Conservation (phyloP, 2,113 vertebrate genomes). For the Tragelaphus scriptus region DNA sequence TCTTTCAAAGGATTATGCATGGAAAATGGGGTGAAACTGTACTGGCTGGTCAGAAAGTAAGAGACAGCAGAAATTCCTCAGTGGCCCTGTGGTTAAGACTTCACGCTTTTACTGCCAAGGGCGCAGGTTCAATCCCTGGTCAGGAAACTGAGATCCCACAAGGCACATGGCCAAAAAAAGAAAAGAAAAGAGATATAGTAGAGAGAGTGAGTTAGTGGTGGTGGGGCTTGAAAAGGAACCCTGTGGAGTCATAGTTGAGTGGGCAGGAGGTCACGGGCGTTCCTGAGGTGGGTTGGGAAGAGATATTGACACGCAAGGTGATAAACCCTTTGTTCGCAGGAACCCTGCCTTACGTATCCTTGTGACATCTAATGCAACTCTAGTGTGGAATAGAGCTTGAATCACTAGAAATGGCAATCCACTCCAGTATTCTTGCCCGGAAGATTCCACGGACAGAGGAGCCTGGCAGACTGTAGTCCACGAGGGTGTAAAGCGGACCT, state of each 20-base stretch:
- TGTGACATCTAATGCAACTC: background rate
- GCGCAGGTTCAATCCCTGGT: accelerated
- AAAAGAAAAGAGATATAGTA: background rate
- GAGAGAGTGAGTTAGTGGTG: background rate
- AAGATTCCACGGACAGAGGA: background rate
- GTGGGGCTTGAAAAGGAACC: background rate
- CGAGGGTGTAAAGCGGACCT: background rate
- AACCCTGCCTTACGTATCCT: background rate
- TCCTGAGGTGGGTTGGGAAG: background rate
- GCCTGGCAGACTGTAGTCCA: background rate
- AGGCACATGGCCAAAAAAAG: background rate
- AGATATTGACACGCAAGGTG: background rate
- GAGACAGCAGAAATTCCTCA: background rate
- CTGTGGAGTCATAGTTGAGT: background rate
- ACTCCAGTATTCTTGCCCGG: background rate
- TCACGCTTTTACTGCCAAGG: background rate
- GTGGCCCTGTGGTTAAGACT: background rate
- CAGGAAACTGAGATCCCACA: background rate
- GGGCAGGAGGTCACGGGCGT: background rate
- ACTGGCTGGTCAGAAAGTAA: background rate
- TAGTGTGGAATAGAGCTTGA: background rate
- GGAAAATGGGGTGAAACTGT: background rate
- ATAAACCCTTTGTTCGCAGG: background rate
- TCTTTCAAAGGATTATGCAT: background rate
- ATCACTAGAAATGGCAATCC: background rate